Evolutionary conservation across 37 sponge, comb jelly and placozoan species (phyloP), one percentile per base, ranked within the genome.

Genomic region (Aphrocallistes beatrix): DNA sequence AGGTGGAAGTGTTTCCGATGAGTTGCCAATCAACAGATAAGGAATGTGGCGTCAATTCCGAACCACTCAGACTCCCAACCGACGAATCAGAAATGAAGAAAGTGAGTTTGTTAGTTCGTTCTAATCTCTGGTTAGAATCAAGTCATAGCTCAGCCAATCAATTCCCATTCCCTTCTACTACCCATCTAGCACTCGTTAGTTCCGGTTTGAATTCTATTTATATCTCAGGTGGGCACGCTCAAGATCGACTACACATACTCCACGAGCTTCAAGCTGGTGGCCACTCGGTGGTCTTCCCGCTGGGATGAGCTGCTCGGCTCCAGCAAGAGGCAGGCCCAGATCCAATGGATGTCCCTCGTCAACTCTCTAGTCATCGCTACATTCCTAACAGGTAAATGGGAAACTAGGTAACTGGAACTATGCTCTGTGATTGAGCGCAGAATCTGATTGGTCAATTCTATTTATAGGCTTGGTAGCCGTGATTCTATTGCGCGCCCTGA

Each of bases 301-400:
- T 99, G 99, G 99, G 99, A 99, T 85, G 96, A 99, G 83, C 92
- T 99, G 37, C 91, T 99, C 37, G 87, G 84, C 81, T 94, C 91
- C n/a, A 42, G 39, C 37, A 85, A 86, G 37, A 19, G 17, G 34
- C 96, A 92, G 38, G 85, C 87, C 42, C 92, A 88, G 30, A 91
- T 99, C 38, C 99, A 99, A 90, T 99, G 99, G 99, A 94, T 96
- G 84, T 90, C 89, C 50, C 90, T 97, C 0, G 81, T 97, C 51
- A 97, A 94, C 92, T 91, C 93, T 36, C 81, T 97, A 1, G 91
- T 97, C 37, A 97, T 97, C 86, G 91, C 96, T 38, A 50, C 94
- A 21, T 97, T 97, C 90, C 93, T 97, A 37, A 88, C 93, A 0
- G 95, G 91, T 85, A 60, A 19, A 42, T 42, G 13, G 45, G 10